These are phyloP conservation scores for Chrosomus eos DNA, from an alignment of 2,797 vertebrate species.

Conservation along the genomic window DNA sequence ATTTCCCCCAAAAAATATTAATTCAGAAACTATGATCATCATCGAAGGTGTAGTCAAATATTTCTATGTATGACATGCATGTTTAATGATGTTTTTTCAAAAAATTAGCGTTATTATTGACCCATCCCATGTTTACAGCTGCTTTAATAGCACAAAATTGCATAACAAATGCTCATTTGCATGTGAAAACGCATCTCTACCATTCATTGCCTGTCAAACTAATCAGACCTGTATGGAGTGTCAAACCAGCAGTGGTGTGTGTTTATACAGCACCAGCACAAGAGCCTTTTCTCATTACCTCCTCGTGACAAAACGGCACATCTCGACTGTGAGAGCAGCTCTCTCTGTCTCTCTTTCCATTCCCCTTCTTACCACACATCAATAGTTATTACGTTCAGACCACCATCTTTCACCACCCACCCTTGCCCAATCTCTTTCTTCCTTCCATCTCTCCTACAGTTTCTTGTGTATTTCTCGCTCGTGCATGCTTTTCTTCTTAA, in stretches of 20 bases:
- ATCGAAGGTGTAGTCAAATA: neutral
- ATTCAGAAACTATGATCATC: neutral
- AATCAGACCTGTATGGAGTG: neutral
- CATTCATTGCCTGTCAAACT: neutral
- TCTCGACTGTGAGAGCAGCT: neutral
- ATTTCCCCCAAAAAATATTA: neutral
- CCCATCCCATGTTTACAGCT: neutral
- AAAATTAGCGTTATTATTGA: neutral
- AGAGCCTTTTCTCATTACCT: conserved; percentile 25
- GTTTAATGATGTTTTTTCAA: neutral
- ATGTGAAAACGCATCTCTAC: neutral
- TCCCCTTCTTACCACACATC: conserved; percentile 37
- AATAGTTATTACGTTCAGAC: conserved; percentile 50
- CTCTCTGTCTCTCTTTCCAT: conserved; percentile 10
- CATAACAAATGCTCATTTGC: neutral
- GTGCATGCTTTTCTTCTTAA: conserved; percentile 54
- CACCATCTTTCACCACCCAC: conserved; percentile 30
- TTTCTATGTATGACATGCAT: neutral
- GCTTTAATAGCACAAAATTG: neutral
- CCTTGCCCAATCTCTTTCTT: neutral
- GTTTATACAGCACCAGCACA: neutral
- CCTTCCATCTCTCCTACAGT: conserved; percentile 48
- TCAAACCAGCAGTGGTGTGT: conserved; percentile 13
- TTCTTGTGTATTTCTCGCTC: conserved; percentile 23
- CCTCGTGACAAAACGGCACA: conserved; percentile 19